Conservation (phyloP, 2,113 vertebrate species). For the Istiophorus platypterus region DNA sequence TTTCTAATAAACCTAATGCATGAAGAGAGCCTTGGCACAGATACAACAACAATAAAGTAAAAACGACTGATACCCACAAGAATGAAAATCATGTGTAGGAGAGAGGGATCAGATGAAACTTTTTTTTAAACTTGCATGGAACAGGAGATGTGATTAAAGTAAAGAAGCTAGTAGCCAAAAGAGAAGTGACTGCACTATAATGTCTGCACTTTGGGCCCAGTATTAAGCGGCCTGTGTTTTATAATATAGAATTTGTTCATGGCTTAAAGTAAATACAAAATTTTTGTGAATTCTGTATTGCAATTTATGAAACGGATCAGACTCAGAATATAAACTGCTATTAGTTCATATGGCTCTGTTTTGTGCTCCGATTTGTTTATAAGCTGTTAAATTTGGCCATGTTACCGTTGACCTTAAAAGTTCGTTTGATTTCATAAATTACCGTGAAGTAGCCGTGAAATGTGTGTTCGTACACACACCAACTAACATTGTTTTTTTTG, state of each 20-base stretch:
- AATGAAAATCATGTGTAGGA: neutral
- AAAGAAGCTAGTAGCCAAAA: neutral
- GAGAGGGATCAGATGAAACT: neutral
- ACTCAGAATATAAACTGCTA: neutral
- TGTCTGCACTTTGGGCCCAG: neutral
- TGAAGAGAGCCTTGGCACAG: neutral
- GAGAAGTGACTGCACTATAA: neutral
- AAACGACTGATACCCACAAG: neutral
- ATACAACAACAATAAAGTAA: neutral
- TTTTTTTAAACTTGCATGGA: neutral
- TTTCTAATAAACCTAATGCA: neutral
- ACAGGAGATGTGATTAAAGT: neutral
- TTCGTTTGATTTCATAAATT: neutral
- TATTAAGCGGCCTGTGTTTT: constrained; percentile 12
- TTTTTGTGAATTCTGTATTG: constrained; percentile 13
- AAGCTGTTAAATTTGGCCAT: neutral
- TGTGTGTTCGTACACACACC: too few relatives aligned
- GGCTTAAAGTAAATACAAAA: neutral
- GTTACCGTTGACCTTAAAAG: neutral
- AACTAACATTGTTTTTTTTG: neutral
- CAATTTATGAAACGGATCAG: neutral
- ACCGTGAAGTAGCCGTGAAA: too few relatives aligned
- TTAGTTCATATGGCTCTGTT: neutral
- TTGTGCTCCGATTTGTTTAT: too few relatives aligned
- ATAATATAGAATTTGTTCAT: neutral